A percentile compares a stretch with the other conserved stretches of the same genome.
phyloP scores from a whole-genome alignment of 2,797 vertebrate genomes.

The Tiaroga cobitis region DNA sequence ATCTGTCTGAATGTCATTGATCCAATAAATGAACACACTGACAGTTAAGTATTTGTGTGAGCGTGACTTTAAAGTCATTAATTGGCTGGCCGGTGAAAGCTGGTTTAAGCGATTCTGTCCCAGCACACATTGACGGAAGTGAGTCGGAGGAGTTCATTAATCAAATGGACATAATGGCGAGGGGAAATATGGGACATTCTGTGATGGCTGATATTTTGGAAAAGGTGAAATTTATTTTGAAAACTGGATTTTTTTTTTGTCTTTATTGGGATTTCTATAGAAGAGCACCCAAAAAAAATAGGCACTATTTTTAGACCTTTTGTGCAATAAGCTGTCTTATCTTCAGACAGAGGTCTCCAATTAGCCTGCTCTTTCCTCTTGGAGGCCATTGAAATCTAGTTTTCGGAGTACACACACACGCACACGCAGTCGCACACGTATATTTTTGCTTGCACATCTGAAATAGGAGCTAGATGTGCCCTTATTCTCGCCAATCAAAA shows the following conservation, averaged over 20 bases:
- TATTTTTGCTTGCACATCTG: neutral
- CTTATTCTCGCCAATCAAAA: neutral
- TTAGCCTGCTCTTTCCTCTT: conserved; percentile 59
- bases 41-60: neutral
- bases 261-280: conserved; percentile 38
- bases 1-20: conserved; percentile 15
- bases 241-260: conserved; percentile 27
- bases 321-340: conserved; percentile 32
- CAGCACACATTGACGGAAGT: conserved; percentile 41
- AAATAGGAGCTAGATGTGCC: conserved; percentile 21
- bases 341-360: conserved; percentile 62
- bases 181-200: conserved; percentile 53
- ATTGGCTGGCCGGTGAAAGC: conserved; percentile 15
- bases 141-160: conserved; percentile 44
- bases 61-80: conserved; percentile 2
- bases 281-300: conserved; percentile 30
- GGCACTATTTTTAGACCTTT: conserved; percentile 53
- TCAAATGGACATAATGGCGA: conserved; percentile 43
- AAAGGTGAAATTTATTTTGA: conserved; percentile 58
- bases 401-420: neutral
- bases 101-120: conserved; percentile 1
- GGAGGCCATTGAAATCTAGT: conserved; percentile 47
- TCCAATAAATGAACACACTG: conserved; percentile 27
- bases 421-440: neutral
- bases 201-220: conserved; percentile 53